These are phyloP conservation scores for Choristoneura rosaceana DNA, from an alignment of 2,888 invertebrate genomes.

Conservation along the genomic window DNA sequence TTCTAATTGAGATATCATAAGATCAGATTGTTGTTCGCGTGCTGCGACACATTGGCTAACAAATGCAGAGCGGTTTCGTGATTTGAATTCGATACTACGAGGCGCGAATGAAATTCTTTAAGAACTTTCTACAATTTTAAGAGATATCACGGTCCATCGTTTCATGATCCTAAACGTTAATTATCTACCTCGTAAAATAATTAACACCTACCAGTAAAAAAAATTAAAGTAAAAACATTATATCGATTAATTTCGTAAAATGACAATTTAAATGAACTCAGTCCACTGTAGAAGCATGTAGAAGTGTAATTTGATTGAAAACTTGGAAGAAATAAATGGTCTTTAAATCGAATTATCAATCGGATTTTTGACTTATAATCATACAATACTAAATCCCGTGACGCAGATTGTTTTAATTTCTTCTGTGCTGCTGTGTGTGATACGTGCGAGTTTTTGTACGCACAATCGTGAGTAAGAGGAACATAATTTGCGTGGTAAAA, in stretches of 20 bases:
- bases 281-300: background rate
- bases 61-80: conserved; percentile 55
- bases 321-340: too few species aligned
- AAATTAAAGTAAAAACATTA: background rate
- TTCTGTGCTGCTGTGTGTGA: background rate
- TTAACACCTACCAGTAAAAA: background rate
- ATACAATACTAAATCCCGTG: too few species aligned
- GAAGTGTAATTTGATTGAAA: background rate
- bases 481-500: conserved; percentile 16
- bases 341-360: too few species aligned
- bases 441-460: background rate
- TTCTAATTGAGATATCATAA: conserved; percentile 50
- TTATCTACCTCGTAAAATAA: background rate
- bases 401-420: background rate
- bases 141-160: conserved; percentile 46
- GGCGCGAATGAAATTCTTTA: conserved; percentile 55
- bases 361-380: too few species aligned
- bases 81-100: conserved; percentile 62
- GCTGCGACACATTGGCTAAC: conserved; percentile 57
- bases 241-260: background rate
- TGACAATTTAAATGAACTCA: background rate
- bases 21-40: conserved; percentile 57
- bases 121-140: conserved; percentile 69
- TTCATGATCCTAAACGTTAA: conserved; percentile 2
- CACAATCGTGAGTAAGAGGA: conserved; percentile 1